phyloP scores from a whole-genome alignment of 2,113 vertebrate species.

The Boleophthalmus pectinirostris region DNA sequence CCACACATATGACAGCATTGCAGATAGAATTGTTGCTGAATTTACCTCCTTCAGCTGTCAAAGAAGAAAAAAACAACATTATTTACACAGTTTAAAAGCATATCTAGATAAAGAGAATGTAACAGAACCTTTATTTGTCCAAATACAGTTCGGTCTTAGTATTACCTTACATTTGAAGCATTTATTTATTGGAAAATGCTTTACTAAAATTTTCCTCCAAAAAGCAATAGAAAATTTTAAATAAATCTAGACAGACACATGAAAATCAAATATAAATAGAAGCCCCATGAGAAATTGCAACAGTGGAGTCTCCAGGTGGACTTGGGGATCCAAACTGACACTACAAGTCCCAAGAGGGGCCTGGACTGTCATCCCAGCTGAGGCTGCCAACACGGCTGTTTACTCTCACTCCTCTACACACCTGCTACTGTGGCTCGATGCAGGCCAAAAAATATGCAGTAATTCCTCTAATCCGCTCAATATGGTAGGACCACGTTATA shows the following conservation, averaged over 20 bases:
- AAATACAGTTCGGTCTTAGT: too few species aligned
- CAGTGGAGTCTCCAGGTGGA: constrained; percentile 71
- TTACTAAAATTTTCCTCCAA: neutral
- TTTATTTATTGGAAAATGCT: neutral
- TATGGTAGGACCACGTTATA: constrained; percentile 65
- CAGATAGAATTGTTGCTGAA: constrained; percentile 84
- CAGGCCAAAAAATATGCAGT: constrained; percentile 59
- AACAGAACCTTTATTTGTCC: too few species aligned
- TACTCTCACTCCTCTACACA: constrained; percentile 68
- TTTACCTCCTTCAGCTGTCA: constrained; percentile 90
- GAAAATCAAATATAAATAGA: constrained; percentile 59
- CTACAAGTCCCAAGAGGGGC: constrained; percentile 67
- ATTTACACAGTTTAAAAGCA: too few species aligned
- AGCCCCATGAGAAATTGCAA: constrained; percentile 44
- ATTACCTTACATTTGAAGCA: neutral
- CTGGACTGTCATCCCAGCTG: constrained; percentile 72
- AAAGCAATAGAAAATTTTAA: constrained; percentile 16
- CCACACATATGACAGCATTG: constrained; percentile 95
- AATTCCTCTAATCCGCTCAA: constrained; percentile 78
- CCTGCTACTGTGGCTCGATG: constrained; percentile 71
- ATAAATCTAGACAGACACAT: constrained; percentile 30
- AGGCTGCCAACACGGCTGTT: constrained; percentile 73
- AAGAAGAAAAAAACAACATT: constrained; percentile 37
- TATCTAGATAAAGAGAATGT: too few species aligned
- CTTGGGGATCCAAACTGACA: constrained; percentile 64